Base-by-base conservation (phyloP, 2,113 vertebrate genomes). In the cattle (Bos taurus) region DNA sequence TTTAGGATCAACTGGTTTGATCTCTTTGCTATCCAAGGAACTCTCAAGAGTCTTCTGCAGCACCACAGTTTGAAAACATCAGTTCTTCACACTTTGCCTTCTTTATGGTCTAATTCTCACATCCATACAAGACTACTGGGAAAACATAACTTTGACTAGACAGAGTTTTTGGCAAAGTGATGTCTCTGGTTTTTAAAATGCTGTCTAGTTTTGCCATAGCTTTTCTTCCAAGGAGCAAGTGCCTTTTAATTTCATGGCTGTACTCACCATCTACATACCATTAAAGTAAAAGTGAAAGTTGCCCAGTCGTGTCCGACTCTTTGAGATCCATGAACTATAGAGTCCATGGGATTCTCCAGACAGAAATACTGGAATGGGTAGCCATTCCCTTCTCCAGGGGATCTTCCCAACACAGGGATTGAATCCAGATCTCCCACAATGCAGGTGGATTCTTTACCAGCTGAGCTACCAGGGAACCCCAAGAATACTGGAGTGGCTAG, bases 291-390 rank as follows among this genome's bases (percentile, higher is more conserved):
- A n/a, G 16, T n/a, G 64, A 67, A n/a, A 67, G 62, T 67, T 67
- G 8, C 33, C n/a, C 16, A 67, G 33, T 67, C n/a, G 7, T 67
- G 8, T 67, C 64, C 0, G 0, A 67, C 33, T 10, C 33, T n/a
- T 67, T 67, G 16, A 67, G 64, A 19, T n/a, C 33, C 33, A 67
- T 67, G 33, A 33, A 19, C 62, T 64, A 9, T 10, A n/a, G 8
- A n/a, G 8, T 19, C 64, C 64, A 36, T n/a, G 16, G 33, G 16
- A 10, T 71, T 19, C n/a, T 71, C n/a, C n/a, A 71, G 64, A 36
- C 19, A 21, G n/a, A 17, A 71, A 71, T 71, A 71, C n/a, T 5
- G n/a, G n/a, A 71, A n/a, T 5, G n/a, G 64, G 17, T 36, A 71
- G 9, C n/a, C 4, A 71, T 71, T 71, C 17, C 9, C 9, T 21